Conservation (phyloP, 2,113 vertebrate species). For the Zosterops borbonicus region DNA sequence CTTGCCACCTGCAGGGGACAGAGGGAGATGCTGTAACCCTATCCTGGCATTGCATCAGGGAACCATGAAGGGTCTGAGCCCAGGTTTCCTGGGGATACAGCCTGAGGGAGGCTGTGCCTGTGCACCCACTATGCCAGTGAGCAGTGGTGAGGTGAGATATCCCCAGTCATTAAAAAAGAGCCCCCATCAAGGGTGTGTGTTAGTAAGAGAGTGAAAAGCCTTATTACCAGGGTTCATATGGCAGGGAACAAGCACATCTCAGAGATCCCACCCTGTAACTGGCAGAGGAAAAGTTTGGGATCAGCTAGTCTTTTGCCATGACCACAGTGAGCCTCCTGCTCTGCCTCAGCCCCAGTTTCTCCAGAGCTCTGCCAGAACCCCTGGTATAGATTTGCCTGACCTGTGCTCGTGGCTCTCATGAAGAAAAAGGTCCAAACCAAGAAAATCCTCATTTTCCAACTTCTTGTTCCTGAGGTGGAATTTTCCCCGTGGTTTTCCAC, state of each 20-base stretch:
- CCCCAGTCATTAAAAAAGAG: neutral
- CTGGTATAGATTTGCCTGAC: neutral
- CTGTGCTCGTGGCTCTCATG: neutral
- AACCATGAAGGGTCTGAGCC: neutral
- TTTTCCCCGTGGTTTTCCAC: neutral
- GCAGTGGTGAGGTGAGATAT: neutral
- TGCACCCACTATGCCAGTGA: rapidly evolving
- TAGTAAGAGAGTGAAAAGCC: neutral
- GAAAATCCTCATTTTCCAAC: neutral
- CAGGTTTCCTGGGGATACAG: neutral
- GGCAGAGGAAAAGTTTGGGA: neutral
- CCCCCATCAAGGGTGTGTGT: rapidly evolving
- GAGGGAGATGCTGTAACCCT: neutral
- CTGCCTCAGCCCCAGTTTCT: neutral
- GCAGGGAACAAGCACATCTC: neutral
- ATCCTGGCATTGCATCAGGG: rapidly evolving
- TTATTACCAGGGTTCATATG: neutral
- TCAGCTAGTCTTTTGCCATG: neutral
- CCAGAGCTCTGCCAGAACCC: neutral
- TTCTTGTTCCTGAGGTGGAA: rapidly evolving
- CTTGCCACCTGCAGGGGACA: neutral
- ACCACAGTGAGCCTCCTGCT: neutral
- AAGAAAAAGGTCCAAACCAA: constrained; percentile 9
- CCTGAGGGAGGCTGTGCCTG: rapidly evolving
- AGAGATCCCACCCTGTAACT: neutral